Evolutionary conservation across 64 coral and sea anemone species (phyloP).

Genomic region (Astreopora myriophthalma): DNA sequence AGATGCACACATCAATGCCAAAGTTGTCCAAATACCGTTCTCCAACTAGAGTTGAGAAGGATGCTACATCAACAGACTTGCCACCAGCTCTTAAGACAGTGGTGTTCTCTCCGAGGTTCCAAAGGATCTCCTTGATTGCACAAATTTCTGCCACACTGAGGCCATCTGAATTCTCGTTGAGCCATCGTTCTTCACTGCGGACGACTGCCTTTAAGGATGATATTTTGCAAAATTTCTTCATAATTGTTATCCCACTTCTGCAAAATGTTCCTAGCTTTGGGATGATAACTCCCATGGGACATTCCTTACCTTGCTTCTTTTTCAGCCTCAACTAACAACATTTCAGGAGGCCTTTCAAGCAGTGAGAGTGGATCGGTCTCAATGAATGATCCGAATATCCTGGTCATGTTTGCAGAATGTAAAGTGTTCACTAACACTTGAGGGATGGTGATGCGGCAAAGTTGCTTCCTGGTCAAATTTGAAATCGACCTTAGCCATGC

Average conservation of each 20-base stretch:
- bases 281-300: too few relatives aligned
- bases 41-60: slow-evolving; percentile 50
- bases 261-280: slow-evolving; percentile 23
- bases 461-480: too few relatives aligned
- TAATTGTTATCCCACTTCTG: neutral
- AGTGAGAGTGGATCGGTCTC: too few relatives aligned
- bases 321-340: too few relatives aligned
- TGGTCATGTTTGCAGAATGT: too few relatives aligned
- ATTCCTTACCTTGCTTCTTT: too few relatives aligned
- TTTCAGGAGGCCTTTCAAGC: too few relatives aligned
- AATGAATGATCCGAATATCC: too few relatives aligned
- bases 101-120: neutral
- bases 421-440: too few relatives aligned
- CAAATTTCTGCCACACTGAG: neutral
- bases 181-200: slow-evolving; percentile 16
- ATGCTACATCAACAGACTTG: slow-evolving; percentile 46
- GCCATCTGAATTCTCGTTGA: neutral
- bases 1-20: slow-evolving; percentile 18
- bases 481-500: too few relatives aligned
- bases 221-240: slow-evolving; percentile 50
- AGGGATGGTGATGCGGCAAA: too few relatives aligned
- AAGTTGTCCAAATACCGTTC: slow-evolving; percentile 61
- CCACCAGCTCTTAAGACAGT: slow-evolving; percentile 6
- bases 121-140: slow-evolving; percentile 1
- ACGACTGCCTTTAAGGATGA: neutral